phyloP scores from a whole-genome alignment of 2,113 vertebrate genomes.

The Gopherus evgoodei region DNA sequence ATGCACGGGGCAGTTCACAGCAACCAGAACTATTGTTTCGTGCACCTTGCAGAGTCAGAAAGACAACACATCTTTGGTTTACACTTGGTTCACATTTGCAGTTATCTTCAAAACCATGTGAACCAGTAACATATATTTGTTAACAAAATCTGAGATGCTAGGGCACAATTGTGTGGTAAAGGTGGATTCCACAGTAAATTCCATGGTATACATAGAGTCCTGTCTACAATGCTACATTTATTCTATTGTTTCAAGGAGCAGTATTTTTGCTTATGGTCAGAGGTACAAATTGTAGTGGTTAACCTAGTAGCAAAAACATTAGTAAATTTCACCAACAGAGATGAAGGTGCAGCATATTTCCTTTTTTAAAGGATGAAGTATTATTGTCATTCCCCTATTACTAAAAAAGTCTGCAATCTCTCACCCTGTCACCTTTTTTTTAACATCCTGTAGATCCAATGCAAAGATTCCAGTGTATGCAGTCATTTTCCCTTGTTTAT shows the following conservation, averaged over 20 bases:
- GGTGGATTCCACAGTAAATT: not conserved
- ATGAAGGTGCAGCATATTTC: not conserved
- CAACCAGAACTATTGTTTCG: not conserved
- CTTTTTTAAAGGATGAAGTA: not conserved
- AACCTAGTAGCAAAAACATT: not conserved
- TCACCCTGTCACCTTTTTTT: not conserved
- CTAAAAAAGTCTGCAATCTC: not conserved
- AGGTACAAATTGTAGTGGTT: not conserved
- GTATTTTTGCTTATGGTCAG: not conserved
- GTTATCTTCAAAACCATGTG: not conserved
- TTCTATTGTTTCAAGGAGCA: not conserved
- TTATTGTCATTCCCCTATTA: not conserved
- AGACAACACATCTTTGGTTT: not conserved
- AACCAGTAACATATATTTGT: not conserved
- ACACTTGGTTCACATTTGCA: not conserved
- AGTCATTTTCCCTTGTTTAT: slow-evolving; percentile 10
- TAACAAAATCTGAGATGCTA: not conserved
- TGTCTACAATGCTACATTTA: not conserved
- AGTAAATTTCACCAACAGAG: not conserved
- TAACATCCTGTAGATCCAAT: not conserved
- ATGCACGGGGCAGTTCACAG: not conserved
- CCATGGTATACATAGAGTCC: not conserved
- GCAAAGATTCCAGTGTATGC: not conserved
- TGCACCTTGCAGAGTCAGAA: not conserved
- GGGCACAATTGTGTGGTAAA: not conserved